Base-by-base conservation (phyloP, 2,113 vertebrate species). In the Tinamus guttatus region DNA sequence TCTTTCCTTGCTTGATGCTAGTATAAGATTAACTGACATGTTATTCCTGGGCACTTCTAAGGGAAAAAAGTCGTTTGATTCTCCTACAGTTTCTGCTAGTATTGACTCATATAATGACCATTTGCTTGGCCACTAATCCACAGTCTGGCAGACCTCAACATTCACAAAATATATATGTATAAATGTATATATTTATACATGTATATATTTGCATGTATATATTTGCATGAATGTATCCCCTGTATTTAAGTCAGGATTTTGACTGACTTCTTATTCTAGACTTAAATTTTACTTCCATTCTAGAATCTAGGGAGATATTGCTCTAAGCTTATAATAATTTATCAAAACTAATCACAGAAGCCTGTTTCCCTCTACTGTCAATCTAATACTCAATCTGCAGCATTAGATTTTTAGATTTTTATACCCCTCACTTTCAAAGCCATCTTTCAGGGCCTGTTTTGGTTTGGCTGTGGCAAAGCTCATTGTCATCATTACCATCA, bases 71-170 rank as follows among this genome's bases (percentile, higher is more conserved):
- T 30, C 60, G 81, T 85, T 78, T 49, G 43, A 67, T 88, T 83
- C 47, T 27, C 30, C 68, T 94, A 73, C 17, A n/a, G 64, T 94
- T 94, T 93, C 68, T 91, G 41, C 8, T 54, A 67, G 51, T 71
- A 88, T 93, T 95, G 90, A 80, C 69, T 95, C 79, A 94, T 96
- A 90, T 90, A 90, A 94, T 78, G 82, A 90, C 90, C 45, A 90
- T 85, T 94, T 95, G 82, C 94, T 92, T 88, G 88, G 76, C 82
- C 90, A 78, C 71, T 90, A 70, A 95, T 85, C 59, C 80, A 32
- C 54, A 70, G 54, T 83, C 82, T 96, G 90, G 92, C 88, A 93
- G 16, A 88, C 34, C 24, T 77, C 64, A 92, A 81, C 49, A 60
- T 81, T 83, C 82, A 88, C 76, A 83, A 93, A 93, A 94, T 32